Base-by-base conservation (phyloP, 2,797 vertebrate genomes). In the Neopelma chrysocephalum region DNA sequence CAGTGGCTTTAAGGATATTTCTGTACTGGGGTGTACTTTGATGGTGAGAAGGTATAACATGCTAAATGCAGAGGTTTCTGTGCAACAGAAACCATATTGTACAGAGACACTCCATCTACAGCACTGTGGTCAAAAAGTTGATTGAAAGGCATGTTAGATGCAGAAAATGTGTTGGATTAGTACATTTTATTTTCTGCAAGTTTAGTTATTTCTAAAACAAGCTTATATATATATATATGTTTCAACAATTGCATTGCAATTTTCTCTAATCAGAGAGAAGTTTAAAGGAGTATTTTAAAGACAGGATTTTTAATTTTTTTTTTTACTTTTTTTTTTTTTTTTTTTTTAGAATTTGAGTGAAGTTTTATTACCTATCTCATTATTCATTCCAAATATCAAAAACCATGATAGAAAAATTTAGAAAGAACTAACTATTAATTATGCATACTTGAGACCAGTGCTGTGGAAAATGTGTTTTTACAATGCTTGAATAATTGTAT, bases 1-100 rank as follows among this genome's bases (percentile, higher is more conserved):
- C 68, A 95, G 88, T 93, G 48, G 75, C 62, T 93, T 97, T 97
- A 89, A 90, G 94, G 92, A 91, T 97, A 97, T 96, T 97, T 97
- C 84, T 96, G 95, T 94, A 51, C 93, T 88, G 65, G 90, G 71
- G 68, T 90, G 31, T 66, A 84, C 94, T 97, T 97, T 95, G 96
- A 97, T 97, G 93, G 92, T 83, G 82, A 97, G 90, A 96, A 96
- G 82, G 91, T 97, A 69, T 95, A 97, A 97, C n/a, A 66, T 95
- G 90, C 87, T 94, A 81, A 97, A 97, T 96, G 96, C 72, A 97
- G 96, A 98, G 96, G 96, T 97, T 96, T 97, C 78, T 94, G 84
- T 96, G 76, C 66, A 87, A 97, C 96, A 98, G 96, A 97, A 98
- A 96, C 95, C 83, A 75, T 97, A 96, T 86, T 96, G 81, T 97